Evolutionary conservation across 2,888 invertebrate species (phyloP), one percentile per base, ranked within the genome.

Genomic region (Papilio gigon): DNA sequence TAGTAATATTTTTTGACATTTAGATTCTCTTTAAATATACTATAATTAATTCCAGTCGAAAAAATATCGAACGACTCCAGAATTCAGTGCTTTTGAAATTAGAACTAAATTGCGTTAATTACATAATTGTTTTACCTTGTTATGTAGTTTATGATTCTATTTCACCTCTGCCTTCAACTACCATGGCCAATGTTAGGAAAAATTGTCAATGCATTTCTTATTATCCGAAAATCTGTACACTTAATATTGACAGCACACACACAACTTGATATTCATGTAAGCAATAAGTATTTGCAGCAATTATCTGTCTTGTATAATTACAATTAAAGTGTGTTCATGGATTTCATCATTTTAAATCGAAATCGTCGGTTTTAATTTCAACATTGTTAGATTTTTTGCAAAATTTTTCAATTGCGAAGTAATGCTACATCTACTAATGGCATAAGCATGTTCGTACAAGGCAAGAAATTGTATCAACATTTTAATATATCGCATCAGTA

Each of bases 131-230:
- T 37, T 50, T 53, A 35, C 61, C 61, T 62, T 30, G 30, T 44
- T 44, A 62, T n/a, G 44, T 62, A 25, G 27, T 64, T 64, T 53
- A 64, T 25, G 35, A 53, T n/a, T 25, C 64, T 37, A 35, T 35
- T 64, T 25, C 25, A 25, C 17, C 25, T 37, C 35, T 37, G 37
- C 50, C 50, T 64, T 64, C 53, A 40, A 37, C 25, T n/a, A 53
- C 11, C 53, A 64, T 53, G 17, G 53, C 25, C 17, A 53, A 53
- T 37, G 53, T 53, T 53, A 64, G 64, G 53, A 64, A 64, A 64
- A 64, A 11, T 9, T 27, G 3, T 53, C 1, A 53, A 30, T 30
- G 12, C n/a, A 53, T 53, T 53, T 53, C 27, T 53, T 56, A 56
- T 30, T 56, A 56, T 30, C 30, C 30, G 17, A n/a, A 56, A 56